phyloP scores from a whole-genome alignment of 2,797 vertebrate genomes.

The Alectoris magna region DNA sequence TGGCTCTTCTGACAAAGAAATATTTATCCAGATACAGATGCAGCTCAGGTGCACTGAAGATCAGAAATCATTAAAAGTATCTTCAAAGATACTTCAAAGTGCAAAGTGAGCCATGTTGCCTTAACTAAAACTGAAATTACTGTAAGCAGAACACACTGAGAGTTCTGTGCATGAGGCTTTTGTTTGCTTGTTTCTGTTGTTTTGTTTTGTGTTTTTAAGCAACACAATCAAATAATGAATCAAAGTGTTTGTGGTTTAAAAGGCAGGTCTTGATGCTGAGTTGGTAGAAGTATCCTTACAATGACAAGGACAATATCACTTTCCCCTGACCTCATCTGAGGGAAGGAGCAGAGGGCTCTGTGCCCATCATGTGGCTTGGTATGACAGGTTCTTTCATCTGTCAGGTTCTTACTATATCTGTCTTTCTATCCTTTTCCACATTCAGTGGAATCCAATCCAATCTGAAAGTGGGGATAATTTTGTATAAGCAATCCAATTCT shows the following conservation, averaged over 20 bases:
- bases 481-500: neutral
- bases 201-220: neutral
- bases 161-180: neutral
- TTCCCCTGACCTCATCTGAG: neutral
- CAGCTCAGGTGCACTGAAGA: constrained; percentile 49
- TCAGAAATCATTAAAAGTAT: constrained; percentile 36
- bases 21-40: constrained; percentile 40
- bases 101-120: constrained; percentile 51
- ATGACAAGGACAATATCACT: neutral
- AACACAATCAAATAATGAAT: neutral
- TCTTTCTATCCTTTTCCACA: constrained; percentile 1
- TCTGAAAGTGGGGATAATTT: neutral
- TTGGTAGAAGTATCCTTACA: constrained; percentile 14
- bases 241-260: constrained; percentile 46
- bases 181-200: neutral
- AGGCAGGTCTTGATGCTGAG: neutral
- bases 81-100: constrained; percentile 58
- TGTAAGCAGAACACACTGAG: neutral
- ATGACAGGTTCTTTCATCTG: constrained; percentile 15
- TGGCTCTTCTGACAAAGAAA: neutral
- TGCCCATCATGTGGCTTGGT: neutral
- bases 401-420: neutral
- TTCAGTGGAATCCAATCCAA: neutral
- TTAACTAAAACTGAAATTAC: constrained; percentile 51
- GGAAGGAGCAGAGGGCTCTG: neutral